phyloP scores from a whole-genome alignment of 2,888 invertebrate species.

The Nezara viridula region DNA sequence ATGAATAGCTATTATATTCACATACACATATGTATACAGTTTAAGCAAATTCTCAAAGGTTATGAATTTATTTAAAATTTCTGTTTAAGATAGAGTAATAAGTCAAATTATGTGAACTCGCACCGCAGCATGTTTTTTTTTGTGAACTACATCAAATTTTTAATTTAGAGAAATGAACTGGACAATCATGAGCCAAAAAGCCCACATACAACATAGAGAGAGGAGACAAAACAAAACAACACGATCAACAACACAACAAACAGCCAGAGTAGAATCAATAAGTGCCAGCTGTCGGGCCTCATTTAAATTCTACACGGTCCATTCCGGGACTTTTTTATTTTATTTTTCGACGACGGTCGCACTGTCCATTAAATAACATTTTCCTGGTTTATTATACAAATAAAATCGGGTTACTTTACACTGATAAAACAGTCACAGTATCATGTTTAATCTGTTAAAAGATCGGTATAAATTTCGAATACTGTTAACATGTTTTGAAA shows the following conservation, averaged over 20 bases:
- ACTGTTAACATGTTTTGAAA: neutral
- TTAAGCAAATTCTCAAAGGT: too few relatives aligned
- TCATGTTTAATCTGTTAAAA: neutral
- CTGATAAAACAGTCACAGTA: neutral
- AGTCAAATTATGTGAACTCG: too few relatives aligned
- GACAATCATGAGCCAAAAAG: neutral
- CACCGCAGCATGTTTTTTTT: too few relatives aligned
- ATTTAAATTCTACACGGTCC: conserved; percentile 35
- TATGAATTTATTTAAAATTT: too few relatives aligned
- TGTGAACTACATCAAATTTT: too few relatives aligned
- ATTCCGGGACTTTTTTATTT: neutral
- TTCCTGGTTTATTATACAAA: neutral
- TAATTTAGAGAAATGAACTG: neutral
- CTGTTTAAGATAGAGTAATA: too few relatives aligned
- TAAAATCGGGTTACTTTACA: neutral
- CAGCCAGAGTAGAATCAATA: conserved; percentile 10
- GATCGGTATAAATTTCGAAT: too few relatives aligned
- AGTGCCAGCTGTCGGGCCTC: conserved; percentile 29
- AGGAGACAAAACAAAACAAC: conserved; percentile 23
- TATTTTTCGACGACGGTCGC: neutral
- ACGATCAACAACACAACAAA: conserved; percentile 18
- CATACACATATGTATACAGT: too few relatives aligned
- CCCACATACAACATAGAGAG: neutral
- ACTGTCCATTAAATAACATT: neutral
- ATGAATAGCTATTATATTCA: too few relatives aligned